These are phyloP conservation scores for Onychorhynchus coronatus DNA, from an alignment of 2,113 vertebrate genomes.

Conservation along the genomic window DNA sequence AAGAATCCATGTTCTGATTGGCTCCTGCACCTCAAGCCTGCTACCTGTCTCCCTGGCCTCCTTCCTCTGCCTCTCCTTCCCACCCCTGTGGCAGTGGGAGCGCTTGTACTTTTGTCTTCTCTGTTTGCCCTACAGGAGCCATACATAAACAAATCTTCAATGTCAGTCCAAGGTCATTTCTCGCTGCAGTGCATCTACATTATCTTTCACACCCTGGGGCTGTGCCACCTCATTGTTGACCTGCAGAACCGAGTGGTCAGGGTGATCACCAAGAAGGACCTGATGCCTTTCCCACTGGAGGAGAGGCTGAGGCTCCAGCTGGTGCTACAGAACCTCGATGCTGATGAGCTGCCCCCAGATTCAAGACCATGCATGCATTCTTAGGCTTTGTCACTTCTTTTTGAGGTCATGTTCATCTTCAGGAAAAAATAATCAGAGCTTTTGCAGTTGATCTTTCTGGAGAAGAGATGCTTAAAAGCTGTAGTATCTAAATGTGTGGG, in stretches of 20 bases:
- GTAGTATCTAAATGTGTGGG: background rate
- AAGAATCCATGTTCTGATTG: background rate
- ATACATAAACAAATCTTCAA: conserved; percentile 55
- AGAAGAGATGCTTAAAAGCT: background rate
- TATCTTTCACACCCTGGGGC: conserved; percentile 46
- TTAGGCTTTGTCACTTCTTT: background rate
- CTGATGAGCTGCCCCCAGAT: background rate
- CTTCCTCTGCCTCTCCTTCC: background rate
- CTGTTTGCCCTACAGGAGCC: conserved; percentile 43
- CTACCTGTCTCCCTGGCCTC: background rate
- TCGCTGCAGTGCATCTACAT: conserved; percentile 22
- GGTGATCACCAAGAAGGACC: conserved; percentile 51
- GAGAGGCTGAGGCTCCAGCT: background rate
- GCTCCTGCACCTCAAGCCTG: background rate
- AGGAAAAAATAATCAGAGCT: background rate
- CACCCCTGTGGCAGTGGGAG: background rate
- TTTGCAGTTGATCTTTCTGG: background rate
- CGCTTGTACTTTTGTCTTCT: background rate
- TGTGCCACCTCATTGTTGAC: conserved; percentile 47
- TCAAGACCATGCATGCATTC: background rate
- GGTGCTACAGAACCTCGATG: background rate
- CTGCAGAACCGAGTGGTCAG: conserved; percentile 19
- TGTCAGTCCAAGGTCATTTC: conserved; percentile 53
- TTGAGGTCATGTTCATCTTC: background rate
- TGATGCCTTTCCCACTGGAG: conserved; percentile 27